Evolutionary conservation across 2,797 vertebrate genomes (phyloP), one percentile per base, ranked within the genome.

Genomic region (Bradypodion ventrale): DNA sequence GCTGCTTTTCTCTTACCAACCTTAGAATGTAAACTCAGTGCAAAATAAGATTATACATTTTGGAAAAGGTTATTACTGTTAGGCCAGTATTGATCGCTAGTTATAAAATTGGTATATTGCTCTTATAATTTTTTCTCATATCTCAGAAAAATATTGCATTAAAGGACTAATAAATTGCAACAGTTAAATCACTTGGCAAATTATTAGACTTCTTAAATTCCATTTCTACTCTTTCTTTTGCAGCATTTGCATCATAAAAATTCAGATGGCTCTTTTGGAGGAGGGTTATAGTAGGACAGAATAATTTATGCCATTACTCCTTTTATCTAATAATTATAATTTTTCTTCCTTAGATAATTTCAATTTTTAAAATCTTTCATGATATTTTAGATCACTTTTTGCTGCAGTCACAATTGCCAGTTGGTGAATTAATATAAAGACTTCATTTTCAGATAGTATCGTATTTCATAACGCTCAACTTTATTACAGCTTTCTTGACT

Each of bases 141-240:
- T 78, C 59, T 79, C 87, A 88, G 87, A 85, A 90, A 94, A 92
- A 94, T 90, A 93, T 90, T 89, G 42, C 88, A 91, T 91, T 92
- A 92, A 87, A 92, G 87, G 60, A 88, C 87, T 87, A 92, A 93
- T 91, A 92, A 91, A 94, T 92, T 83, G 44, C 62, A 89, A 89
- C 85, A 81, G 68, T 92, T 93, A 92, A 93, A 93, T 93, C 92
- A 91, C 89, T 90, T 91, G 84, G 89, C 84, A 92, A 91, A 89
- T 90, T 52, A 92, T 91, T 93, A 92, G 82, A 92, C 29, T 91
- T 82, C 83, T 91, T 91, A 74, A 70, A 59, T 91, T 91, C 87
- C 92, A 93, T 92, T 93, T 92, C 87, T 92, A 83, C 25, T 75
- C 84, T 81, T 32, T 73, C 91, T 92, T 90, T 85, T 78, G 74